phyloP scores from a whole-genome alignment of 2,113 vertebrate species.

The Ophthalmolycus amberensis region DNA sequence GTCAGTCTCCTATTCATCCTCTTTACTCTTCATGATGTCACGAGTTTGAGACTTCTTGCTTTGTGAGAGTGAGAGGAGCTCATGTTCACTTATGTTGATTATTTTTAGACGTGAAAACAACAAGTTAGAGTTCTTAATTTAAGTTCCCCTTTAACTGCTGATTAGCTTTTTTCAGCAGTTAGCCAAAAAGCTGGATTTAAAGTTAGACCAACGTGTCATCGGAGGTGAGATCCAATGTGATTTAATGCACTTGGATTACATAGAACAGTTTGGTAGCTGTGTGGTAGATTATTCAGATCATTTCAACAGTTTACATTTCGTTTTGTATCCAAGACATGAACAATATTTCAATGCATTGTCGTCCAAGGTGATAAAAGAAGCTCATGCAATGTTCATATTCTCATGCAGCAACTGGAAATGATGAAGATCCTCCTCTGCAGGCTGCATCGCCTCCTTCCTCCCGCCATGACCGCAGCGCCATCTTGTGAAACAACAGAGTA shows the following conservation, averaged over 20 bases:
- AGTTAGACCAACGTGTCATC: neutral
- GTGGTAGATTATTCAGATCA: too few relatives aligned
- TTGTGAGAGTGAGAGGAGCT: too few relatives aligned
- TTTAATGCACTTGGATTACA: too few relatives aligned
- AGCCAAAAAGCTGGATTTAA: too few relatives aligned
- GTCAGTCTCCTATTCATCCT: too few relatives aligned
- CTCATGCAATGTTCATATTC: neutral
- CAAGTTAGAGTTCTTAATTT: neutral
- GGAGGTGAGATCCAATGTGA: neutral
- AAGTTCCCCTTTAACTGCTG: neutral
- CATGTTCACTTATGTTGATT: neutral
- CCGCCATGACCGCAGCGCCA: conserved; percentile 60
- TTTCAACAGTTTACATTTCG: neutral
- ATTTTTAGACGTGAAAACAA: neutral
- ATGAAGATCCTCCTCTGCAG: neutral
- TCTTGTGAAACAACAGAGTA: conserved; percentile 62
- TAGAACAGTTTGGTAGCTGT: too few relatives aligned
- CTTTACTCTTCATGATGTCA: too few relatives aligned
- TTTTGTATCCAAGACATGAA: neutral
- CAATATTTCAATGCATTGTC: neutral
- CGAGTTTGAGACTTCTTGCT: too few relatives aligned
- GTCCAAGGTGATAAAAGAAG: neutral
- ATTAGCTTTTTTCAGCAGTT: too few relatives aligned
- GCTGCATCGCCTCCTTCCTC: neutral
- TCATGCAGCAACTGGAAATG: neutral